Conservation (phyloP, 2,797 vertebrate genomes). For the Setipinna tenuifilis region DNA sequence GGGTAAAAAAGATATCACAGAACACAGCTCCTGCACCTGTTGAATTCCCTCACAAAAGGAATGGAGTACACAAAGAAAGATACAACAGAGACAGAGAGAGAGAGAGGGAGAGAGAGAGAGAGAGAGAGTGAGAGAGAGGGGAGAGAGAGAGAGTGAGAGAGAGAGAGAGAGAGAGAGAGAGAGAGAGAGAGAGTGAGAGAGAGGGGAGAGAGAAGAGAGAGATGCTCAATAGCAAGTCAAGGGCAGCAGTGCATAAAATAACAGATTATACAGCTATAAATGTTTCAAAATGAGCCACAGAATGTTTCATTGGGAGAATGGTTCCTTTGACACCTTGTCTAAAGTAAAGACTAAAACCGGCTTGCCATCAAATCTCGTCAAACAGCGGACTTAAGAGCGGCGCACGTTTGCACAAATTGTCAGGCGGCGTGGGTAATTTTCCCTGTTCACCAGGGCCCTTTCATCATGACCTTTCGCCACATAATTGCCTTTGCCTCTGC, state of each 20-base stretch:
- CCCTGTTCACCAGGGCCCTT: conserved; percentile 12
- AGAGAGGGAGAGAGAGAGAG: no score
- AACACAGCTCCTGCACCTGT: neutral
- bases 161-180: no score
- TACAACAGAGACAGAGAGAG: no score
- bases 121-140: no score
- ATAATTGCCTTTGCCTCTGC: conserved; percentile 7
- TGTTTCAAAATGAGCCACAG: neutral
- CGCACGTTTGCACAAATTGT: neutral
- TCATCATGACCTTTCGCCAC: neutral
- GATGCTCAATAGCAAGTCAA: neutral
- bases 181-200: neutral
- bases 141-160: no score
- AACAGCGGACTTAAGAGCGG: neutral
- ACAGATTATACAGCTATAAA: neutral
- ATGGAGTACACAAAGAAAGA: neutral
- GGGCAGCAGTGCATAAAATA: neutral
- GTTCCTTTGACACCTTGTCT: neutral
- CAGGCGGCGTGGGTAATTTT: neutral
- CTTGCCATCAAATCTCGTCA: neutral
- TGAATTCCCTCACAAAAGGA: neutral
- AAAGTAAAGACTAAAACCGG: neutral
- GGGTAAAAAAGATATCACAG: neutral
- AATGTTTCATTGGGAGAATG: neutral
- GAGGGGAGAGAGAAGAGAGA: neutral